phyloP scores from a whole-genome alignment of 30 jellyfish, hydroid and myxozoan genomes.

The Hydractinia symbiolongicarpus region DNA sequence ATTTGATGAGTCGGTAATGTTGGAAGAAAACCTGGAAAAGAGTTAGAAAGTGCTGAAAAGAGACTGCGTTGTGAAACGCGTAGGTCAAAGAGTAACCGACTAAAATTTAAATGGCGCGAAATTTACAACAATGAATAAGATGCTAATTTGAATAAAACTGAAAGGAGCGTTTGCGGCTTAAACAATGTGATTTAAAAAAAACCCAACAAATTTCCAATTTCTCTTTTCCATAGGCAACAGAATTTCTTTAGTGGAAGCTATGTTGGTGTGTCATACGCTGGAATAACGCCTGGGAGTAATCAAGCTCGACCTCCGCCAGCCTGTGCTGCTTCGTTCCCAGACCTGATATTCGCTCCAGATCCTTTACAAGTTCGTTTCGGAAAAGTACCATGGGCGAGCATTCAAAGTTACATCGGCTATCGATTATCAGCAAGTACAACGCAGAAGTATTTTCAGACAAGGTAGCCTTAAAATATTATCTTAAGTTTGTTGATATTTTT shows the following conservation, averaged over 20 bases:
- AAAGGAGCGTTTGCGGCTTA: too few species aligned
- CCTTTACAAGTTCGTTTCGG: slow-evolving; percentile 69
- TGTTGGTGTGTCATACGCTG: slow-evolving; percentile 92
- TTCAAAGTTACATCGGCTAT: slow-evolving; percentile 71
- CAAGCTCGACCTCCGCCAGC: slow-evolving; percentile 79
- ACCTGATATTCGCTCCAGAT: slow-evolving; percentile 40
- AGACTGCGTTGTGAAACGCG: too few species aligned
- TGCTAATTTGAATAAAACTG: too few species aligned
- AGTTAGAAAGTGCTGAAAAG: too few species aligned
- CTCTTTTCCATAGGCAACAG: slow-evolving; percentile 41
- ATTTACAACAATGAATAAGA: too few species aligned
- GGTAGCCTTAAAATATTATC: slow-evolving; percentile 33
- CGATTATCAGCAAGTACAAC: slow-evolving; percentile 21
- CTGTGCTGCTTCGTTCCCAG: slow-evolving; percentile 90
- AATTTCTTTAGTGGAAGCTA: slow-evolving; percentile 58
- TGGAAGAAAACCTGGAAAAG: too few species aligned
- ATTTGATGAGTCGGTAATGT: too few species aligned
- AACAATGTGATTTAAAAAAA: too few species aligned
- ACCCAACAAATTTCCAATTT: too few species aligned
- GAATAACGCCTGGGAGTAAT: slow-evolving; percentile 60
- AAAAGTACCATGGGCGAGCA: slow-evolving; percentile 67
- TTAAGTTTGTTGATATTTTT: too few species aligned
- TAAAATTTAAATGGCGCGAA: too few species aligned
- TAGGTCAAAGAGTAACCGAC: too few species aligned
- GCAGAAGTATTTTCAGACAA: slow-evolving; percentile 46